A percentile compares a stretch with the other conserved stretches of the same genome.
These are phyloP conservation scores for Terrapene triunguis DNA, from an alignment of 2,113 vertebrate species.

Conservation along the genomic window DNA sequence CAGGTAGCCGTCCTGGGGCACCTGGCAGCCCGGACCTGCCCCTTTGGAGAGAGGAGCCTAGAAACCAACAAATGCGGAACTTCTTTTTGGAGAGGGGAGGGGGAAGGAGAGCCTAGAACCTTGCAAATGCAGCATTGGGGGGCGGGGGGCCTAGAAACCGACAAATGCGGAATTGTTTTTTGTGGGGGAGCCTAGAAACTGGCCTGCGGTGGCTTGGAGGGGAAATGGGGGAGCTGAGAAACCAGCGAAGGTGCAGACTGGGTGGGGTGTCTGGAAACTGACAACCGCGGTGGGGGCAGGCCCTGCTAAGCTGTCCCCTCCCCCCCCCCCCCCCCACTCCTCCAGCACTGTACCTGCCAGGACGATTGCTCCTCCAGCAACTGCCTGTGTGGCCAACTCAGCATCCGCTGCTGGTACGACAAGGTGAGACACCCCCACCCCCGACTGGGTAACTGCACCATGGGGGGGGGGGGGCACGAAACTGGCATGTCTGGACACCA, in stretches of 20 bases:
- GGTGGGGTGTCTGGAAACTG: neutral
- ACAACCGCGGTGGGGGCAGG: too few species aligned
- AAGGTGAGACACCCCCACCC: constrained; percentile 81
- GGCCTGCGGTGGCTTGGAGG: too few species aligned
- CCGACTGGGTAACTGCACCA: rapidly evolving
- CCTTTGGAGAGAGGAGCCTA: neutral
- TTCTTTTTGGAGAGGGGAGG: too few species aligned
- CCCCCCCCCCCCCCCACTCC: neutral
- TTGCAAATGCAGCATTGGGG: too few species aligned
- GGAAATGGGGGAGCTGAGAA: neutral
- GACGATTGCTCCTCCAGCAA: constrained; percentile 95
- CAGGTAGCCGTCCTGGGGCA: constrained; percentile 78
- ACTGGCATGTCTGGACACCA: too few species aligned
- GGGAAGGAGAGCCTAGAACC: too few species aligned
- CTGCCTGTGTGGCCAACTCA: constrained; percentile 94
- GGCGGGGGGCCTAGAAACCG: too few species aligned
- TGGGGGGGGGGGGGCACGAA: neutral
- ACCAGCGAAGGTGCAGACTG: neutral
- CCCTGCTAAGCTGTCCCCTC: too few species aligned
- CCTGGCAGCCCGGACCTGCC: too few species aligned
- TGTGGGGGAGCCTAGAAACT: neutral
- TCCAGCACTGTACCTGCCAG: constrained; percentile 89
- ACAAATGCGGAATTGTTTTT: too few species aligned
- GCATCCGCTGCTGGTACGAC: constrained; percentile 96
- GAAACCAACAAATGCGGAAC: neutral